phyloP scores from a whole-genome alignment of 2,113 vertebrate genomes.

The Phoenicopterus ruber region DNA sequence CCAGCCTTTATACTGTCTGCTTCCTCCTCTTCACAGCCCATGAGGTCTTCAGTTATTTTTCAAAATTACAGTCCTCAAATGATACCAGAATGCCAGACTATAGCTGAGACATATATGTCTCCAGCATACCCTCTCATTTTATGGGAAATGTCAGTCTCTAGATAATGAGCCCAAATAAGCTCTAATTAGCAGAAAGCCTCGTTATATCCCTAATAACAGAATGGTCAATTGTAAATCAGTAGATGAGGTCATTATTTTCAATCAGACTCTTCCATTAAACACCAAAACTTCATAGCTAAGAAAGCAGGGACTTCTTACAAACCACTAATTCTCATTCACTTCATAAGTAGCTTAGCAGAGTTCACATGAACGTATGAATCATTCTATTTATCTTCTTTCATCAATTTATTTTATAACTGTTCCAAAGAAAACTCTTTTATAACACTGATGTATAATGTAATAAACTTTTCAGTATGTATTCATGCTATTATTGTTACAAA shows the following conservation, averaged over 20 bases:
- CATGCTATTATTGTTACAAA: not conserved
- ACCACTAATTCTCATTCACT: not conserved
- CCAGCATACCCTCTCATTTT: not conserved
- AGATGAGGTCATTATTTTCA: conserved; percentile 48
- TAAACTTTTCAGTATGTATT: not conserved
- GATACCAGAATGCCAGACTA: not conserved
- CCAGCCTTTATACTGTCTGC: conserved; percentile 18
- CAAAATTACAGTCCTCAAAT: conserved; percentile 16
- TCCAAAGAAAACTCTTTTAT: conserved; percentile 14
- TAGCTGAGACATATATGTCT: not conserved
- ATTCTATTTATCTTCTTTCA: conserved; percentile 19
- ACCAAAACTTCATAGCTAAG: not conserved
- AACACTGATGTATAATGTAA: not conserved
- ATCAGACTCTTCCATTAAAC: not conserved
- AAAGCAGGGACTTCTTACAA: not conserved
- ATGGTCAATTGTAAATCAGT: conserved; percentile 25
- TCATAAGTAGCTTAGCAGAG: not conserved
- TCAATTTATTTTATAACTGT: conserved; percentile 32
- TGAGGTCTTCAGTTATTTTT: conserved; percentile 1
- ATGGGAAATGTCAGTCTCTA: conserved; percentile 16
- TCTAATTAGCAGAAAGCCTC: conserved; percentile 36
- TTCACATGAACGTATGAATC: conserved; percentile 28
- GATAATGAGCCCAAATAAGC: conserved; percentile 17
- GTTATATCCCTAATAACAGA: conserved; percentile 31
- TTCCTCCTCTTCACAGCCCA: not conserved